Evolutionary conservation across 2,797 vertebrate species (phyloP).

Genomic region (Odontamblyopus rebecca): DNA sequence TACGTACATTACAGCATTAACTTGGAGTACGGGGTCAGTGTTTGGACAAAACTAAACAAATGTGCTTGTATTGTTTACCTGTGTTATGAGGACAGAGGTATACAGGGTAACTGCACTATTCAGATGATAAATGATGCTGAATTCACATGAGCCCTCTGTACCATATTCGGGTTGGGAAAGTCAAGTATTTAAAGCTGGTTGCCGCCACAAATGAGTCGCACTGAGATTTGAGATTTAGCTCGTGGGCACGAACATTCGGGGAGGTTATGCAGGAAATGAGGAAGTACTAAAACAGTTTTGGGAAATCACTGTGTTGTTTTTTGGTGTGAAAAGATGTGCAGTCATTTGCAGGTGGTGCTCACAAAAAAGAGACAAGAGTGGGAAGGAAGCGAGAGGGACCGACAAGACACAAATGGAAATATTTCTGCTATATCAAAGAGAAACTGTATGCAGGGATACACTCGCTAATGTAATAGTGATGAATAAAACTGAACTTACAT

Average conservation of each 20-base stretch:
- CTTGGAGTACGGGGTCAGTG: conserved; percentile 12
- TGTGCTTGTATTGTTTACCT: conserved; percentile 17
- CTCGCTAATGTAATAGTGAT: not conserved
- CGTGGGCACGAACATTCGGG: conserved; percentile 18
- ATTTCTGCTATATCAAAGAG: not conserved
- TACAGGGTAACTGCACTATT: conserved; percentile 46
- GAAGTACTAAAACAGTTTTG: conserved; percentile 1
- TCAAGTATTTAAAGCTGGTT: conserved; percentile 39
- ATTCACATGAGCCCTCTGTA: conserved; percentile 22
- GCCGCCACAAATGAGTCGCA: conserved; percentile 39
- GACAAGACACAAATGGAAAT: not conserved
- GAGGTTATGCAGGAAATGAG: not conserved
- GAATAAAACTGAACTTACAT: not conserved
- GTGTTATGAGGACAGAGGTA: conserved; percentile 37
- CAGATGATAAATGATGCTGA: conserved; percentile 49
- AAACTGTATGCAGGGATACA: not conserved
- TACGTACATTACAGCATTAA: conserved; percentile 6
- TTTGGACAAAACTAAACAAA: conserved; percentile 37
- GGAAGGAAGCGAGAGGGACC: not conserved
- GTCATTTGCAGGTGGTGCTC: not conserved
- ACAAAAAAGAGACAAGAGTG: not conserved
- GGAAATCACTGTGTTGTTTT: not conserved
- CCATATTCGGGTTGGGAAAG: conserved; percentile 11
- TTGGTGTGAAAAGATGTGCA: not conserved
- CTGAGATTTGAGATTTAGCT: conserved; percentile 17